Evolutionary conservation across 1,140 invertebrate genomes (phyloP), one percentile per base, ranked within the genome.

Genomic region (Metaphire vulgaris): DNA sequence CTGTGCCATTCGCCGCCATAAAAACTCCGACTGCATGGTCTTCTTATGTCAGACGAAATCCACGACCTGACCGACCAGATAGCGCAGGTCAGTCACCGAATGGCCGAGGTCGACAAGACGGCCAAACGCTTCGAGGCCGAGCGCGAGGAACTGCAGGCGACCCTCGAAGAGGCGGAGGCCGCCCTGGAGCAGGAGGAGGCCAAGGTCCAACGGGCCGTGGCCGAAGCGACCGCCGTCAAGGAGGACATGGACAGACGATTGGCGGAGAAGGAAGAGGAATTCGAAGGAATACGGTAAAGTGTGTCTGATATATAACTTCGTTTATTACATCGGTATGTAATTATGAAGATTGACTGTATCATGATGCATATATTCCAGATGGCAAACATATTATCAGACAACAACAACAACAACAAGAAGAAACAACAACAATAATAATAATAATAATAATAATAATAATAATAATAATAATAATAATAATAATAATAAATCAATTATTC

Each of bases 221-320:
- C 99, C 71, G 97, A 99, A 88, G 90, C 99, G 82, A 95, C 93
- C 80, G 95, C 97, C 86, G 95, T 99, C 78, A 91, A 97, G 85
- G 93, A 97, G 87, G 97, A 99, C 87, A 99, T 99, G 84, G 97
- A 99, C 87, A 92, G 96, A 83, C 91, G 96, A 81, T 93, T 99
- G 88, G 94, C 83, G 15, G 97, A 99, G 90, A 99, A 99, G 89
- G 97, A 99, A 87, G 97, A 99, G 83, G 97, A 99, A 89, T 99
- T 99, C 90, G 97, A 99, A 87, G 99, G 98, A 87, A 99, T 97
- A 78, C 87, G 89, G 88, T 89, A 80, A 80, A 79, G 14, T 65
- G 14, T 26, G 56, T 65, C 26, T 65, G 14, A 26, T 65, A 15
- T 65, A 14, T 26, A 15, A 65, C 56, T 65, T 14, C n/a, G n/a